Conservation (phyloP, 35 echinoderm and acorn worm genomes). For the Chiridota heheva region DNA sequence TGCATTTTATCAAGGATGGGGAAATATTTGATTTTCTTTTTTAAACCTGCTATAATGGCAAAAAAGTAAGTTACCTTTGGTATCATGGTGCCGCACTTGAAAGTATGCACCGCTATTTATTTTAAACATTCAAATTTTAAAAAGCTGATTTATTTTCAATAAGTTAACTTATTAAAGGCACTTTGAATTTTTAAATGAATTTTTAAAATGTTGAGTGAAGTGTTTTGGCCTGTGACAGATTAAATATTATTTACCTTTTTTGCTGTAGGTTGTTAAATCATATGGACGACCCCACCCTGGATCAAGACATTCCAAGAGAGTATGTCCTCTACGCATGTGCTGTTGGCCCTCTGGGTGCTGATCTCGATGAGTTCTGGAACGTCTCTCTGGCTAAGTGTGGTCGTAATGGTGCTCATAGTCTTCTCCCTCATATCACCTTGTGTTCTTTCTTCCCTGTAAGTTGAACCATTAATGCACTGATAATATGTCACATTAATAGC, state of each 20-base stretch:
- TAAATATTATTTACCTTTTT: background rate
- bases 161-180: background rate
- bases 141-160: background rate
- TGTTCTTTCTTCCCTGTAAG: slow-evolving; percentile 94
- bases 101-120: background rate
- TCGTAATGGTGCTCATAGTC: slow-evolving; percentile 84
- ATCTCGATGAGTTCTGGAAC: slow-evolving; percentile 90
- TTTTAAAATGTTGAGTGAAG: background rate
- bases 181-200: background rate
- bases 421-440: slow-evolving; percentile 91
- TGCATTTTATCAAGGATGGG: too few species aligned
- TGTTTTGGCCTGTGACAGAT: background rate
- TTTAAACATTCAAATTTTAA: background rate
- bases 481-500: background rate
- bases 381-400: slow-evolving; percentile 77
- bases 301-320: slow-evolving; percentile 73
- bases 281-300: slow-evolving; percentile 75
- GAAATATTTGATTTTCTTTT: too few species aligned
- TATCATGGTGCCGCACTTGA: background rate
- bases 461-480: background rate
- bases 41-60: too few species aligned
- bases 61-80: background rate
- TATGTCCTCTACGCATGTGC: slow-evolving; percentile 95
- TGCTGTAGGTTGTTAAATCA: slow-evolving; percentile 81
- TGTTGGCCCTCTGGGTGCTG: slow-evolving; percentile 74